Percentiles rank a stretch among this genome's conserved stretches.
Conservation (phyloP, 2,797 vertebrate genomes). For the Botia almorhae region DNA sequence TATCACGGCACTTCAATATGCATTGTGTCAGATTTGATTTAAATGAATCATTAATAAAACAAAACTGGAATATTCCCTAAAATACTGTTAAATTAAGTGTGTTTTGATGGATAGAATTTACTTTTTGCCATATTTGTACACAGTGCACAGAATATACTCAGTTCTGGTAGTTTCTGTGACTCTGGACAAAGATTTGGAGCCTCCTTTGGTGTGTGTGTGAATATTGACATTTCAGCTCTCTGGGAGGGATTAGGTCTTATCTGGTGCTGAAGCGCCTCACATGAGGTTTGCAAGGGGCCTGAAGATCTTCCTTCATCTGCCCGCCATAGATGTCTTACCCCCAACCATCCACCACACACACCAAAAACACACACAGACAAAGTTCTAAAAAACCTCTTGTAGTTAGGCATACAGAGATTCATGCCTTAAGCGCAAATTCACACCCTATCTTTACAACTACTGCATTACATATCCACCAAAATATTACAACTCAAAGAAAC, state of each 20-base stretch:
- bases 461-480: conserved; percentile 56
- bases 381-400: conserved; percentile 25
- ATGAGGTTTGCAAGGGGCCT: conserved; percentile 63
- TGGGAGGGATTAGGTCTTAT: conserved; percentile 77
- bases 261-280: conserved; percentile 69
- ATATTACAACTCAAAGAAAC: not conserved
- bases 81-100: not conserved
- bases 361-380: conserved; percentile 42
- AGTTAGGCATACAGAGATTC: conserved; percentile 26
- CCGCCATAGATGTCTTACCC: conserved; percentile 69
- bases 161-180: conserved; percentile 39
- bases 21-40: not conserved
- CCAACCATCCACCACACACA: conserved; percentile 34
- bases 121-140: conserved; percentile 13
- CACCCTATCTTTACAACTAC: conserved; percentile 53
- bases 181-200: conserved; percentile 48
- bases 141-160: conserved; percentile 37
- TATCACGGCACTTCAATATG: not conserved
- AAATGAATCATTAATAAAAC: not conserved
- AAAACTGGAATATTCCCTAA: not conserved
- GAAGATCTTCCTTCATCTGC: conserved; percentile 74
- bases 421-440: conserved; percentile 28
- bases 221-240: conserved; percentile 75
- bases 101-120: not conserved
- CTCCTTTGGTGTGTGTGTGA: conserved; percentile 49